Evolutionary conservation across 2,797 vertebrate genomes (phyloP), one percentile per base, ranked within the genome.

Genomic region (Natrix natrix): DNA sequence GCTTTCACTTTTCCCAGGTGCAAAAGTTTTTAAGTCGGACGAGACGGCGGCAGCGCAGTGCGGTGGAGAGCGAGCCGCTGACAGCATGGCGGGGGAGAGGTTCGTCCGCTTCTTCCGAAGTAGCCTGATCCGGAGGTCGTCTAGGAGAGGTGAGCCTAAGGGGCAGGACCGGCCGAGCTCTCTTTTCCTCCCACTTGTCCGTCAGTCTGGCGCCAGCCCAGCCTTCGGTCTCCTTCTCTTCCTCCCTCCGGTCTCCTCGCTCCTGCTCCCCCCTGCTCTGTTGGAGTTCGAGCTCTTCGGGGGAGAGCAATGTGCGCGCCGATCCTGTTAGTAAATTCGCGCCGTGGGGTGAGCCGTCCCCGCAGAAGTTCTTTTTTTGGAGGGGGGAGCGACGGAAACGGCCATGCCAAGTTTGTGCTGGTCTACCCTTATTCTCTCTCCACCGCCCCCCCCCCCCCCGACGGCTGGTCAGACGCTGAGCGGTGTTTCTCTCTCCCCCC

Each of bases 101-200:
- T 94, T 97, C 91, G 89, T 92, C 91, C 96, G 95, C 94, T 96
- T 96, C 91, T 95, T 97, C 48, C 97, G 96, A 93, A 94, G 92
- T 94, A 97, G 97, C 96, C 94, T 97, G 3, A 16, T 59, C 1
- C 43, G 87, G 57, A 86, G 87, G 7, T 86, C 93, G 52, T 24
- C 87, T 60, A 43, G 90, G 24, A 57, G 69, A 91, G 93, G 93
- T 91, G 69, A 93, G 93, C 56, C 17, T 66, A 8, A 91, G 69
- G 63, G 26, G 17, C 48, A n/a, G n/a, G 16, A 3, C 48, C 8
- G 54, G n/a, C 0, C 78, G 3, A 13, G 22, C 5, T 24, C 7
- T 24, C 4, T 8, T 43, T 8, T n/a, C 56, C 56, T 10, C 16
- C 8, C 0, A 0, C 2, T 2, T 24, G 22, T 0, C 83, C 7